Conservation (phyloP, 2,888 invertebrate species). For the Cheilosia grossa region DNA sequence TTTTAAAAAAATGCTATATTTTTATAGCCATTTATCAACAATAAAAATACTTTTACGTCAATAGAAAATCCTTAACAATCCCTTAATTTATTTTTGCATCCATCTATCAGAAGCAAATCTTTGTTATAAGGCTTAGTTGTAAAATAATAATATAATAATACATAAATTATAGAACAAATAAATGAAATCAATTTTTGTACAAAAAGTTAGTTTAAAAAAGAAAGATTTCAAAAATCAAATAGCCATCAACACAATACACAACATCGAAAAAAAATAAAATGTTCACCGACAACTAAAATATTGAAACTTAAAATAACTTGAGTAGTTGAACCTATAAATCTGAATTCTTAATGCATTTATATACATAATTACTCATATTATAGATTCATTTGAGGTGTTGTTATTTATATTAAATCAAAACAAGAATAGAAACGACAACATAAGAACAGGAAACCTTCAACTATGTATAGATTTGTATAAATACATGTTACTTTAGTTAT, state of each 20-base stretch:
- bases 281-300: background rate
- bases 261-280: conserved; percentile 48
- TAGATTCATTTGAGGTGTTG: conserved; percentile 2
- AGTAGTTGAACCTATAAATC: background rate
- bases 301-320: background rate
- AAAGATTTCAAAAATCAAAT: conserved; percentile 21
- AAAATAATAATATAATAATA: conserved; percentile 19
- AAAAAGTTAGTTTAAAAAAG: conserved; percentile 39
- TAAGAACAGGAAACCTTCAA: background rate
- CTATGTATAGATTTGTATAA: background rate
- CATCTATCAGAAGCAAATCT: conserved; percentile 6
- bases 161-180: conserved; percentile 17
- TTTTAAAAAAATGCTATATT: too few relatives aligned
- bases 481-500: background rate
- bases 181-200: conserved; percentile 50
- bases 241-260: conserved; percentile 59
- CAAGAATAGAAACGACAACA: background rate
- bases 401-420: conserved; percentile 19
- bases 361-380: conserved; percentile 33
- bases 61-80: conserved; percentile 14
- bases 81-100: conserved; percentile 18
- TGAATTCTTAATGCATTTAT: conserved; percentile 21
- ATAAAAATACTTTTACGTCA: background rate
- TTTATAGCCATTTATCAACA: background rate
- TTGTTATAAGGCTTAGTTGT: conserved; percentile 31